These are phyloP conservation scores for Calliscelio sp. DNA, from an alignment of 2,888 invertebrate genomes.

Conservation along the genomic window DNA sequence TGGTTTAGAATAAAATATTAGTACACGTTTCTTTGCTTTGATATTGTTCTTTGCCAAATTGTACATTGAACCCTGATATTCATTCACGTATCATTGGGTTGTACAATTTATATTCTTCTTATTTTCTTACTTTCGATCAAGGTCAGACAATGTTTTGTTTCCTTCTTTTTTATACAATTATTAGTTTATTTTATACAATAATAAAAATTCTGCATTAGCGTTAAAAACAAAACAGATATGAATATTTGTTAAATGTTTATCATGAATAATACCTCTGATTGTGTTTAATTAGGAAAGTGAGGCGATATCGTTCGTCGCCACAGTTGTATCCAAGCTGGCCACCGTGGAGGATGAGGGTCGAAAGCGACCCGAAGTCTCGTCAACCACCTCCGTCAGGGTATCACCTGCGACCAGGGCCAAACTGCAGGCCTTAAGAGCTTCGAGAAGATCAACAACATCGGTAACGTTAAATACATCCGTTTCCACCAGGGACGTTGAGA, in stretches of 20 bases:
- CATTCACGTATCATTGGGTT: no score
- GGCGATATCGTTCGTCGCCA: conserved; percentile 86
- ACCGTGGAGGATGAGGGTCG: conserved; percentile 92
- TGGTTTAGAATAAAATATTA: no score
- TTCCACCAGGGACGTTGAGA: conserved; percentile 88
- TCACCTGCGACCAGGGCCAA: conserved; percentile 84
- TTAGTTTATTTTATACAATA: no score
- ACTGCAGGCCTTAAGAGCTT: conserved; percentile 84
- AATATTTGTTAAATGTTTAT: background rate
- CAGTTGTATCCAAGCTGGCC: conserved; percentile 91
- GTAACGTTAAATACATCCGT: conserved; percentile 80
- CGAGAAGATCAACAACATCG: conserved; percentile 82
- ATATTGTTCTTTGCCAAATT: no score
- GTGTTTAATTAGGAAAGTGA: conserved; percentile 81
- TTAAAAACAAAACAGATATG: no score
- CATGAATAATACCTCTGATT: conserved; percentile 3
- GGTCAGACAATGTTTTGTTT: no score
- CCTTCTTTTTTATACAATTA: no score
- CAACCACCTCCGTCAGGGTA: conserved; percentile 82
- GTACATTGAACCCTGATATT: no score
- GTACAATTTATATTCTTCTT: no score
- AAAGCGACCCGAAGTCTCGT: conserved; percentile 88
- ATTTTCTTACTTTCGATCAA: no score
- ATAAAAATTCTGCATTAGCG: no score
- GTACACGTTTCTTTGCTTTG: no score